Evolutionary conservation across 1,140 invertebrate genomes (phyloP), one percentile per base, ranked within the genome.

Genomic region (Drosophila lini): DNA sequence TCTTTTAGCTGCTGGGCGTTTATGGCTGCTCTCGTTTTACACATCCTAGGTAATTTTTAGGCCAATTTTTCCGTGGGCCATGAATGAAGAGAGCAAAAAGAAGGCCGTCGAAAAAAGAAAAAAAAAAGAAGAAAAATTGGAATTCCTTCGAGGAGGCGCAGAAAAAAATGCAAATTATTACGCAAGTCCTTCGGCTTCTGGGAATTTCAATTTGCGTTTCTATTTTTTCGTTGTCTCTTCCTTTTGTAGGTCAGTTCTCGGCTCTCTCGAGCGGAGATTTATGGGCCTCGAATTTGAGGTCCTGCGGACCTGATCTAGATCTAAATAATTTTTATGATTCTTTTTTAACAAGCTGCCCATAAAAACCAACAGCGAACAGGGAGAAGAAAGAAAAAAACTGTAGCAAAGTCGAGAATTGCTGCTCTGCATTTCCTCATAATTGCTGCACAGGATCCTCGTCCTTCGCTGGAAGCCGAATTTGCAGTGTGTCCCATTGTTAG

Each of bases 241-340:
- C 80, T 65, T 65, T 76, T 84, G 70, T 76, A 63, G 80, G 80
- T 83, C 75, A 53, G 47, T 28, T 42, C 19, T 48, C 28, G 44
- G 32, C 7, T 44, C 22, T 25, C 19, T 25, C 19, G 31, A 1
- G 3, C 25, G 28, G 34, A 67, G 76, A 83, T 83, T 83, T 83
- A 83, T 82, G 78, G 52, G 47, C 34, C 32, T 42, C 50, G 61
- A 74, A 62, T 50, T n/a, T 32, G 50, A 42, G 65, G 60, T 38
- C 48, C 42, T 63, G n/a, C 62, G 40, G 71, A 81, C 81, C 74
- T 89, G 84, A 89, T 84, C 83, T 83, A 86, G 73, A 89, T 84
- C 60, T 82, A 69, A 64, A 86, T 86, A 76, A 76, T 88, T 89
- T 88, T 89, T 88, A 88, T 88, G 84, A 78, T 80, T 88, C 60